Percentiles rank a stretch among this genome's conserved stretches.
These are phyloP conservation scores for Fulica atra DNA, from an alignment of 2,113 vertebrate species.

Conservation along the genomic window DNA sequence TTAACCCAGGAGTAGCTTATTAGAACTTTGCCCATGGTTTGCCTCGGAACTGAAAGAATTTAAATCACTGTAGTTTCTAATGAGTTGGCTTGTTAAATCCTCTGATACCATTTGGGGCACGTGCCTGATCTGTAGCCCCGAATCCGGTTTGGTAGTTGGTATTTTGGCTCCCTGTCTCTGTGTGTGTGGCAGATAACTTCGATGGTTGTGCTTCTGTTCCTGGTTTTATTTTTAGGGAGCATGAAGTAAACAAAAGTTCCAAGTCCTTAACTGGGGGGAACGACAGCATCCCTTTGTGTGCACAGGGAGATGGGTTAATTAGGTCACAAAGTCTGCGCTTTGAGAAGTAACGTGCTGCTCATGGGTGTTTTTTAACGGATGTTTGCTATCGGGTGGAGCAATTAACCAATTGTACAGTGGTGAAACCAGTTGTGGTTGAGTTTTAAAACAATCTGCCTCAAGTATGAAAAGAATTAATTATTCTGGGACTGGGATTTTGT, in stretches of 20 bases:
- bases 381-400: not conserved
- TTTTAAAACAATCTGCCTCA: not conserved
- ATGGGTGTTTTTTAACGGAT: not conserved
- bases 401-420: not conserved
- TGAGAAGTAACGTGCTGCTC: not conserved
- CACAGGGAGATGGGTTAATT: not conserved
- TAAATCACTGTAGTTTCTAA: not conserved
- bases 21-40: constrained; percentile 7
- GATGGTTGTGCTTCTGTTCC: not conserved
- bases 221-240: not conserved
- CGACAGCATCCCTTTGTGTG: not conserved
- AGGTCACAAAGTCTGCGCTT: not conserved
- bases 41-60: not conserved
- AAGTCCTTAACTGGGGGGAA: not conserved
- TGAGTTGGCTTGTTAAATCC: not conserved
- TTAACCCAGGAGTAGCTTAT: constrained; percentile 22
- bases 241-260: not conserved
- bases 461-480: not conserved
- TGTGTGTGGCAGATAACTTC: not conserved
- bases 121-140: not conserved
- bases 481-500: not conserved
- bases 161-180: not conserved
- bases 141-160: not conserved
- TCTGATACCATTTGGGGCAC: not conserved
- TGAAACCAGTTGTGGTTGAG: not conserved